phyloP scores from a whole-genome alignment of 2,888 invertebrate species.

The Eustalomyia histrio region DNA sequence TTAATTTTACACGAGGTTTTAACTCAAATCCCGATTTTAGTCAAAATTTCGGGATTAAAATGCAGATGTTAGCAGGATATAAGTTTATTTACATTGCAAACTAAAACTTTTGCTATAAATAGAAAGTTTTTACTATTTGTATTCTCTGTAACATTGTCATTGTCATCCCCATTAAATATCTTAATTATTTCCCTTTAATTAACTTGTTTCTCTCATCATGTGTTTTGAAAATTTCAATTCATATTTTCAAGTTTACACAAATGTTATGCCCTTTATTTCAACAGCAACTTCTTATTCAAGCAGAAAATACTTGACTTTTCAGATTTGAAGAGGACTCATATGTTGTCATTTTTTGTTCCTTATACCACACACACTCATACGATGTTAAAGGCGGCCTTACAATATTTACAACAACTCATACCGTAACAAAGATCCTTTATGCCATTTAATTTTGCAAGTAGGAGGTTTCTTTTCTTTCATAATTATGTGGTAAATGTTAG shows the following conservation, averaged over 20 bases:
- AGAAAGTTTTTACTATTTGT: not conserved
- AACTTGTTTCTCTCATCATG: slow-evolving; percentile 31
- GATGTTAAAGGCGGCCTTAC: not conserved
- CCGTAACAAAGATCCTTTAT: not conserved
- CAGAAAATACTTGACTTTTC: slow-evolving; percentile 61
- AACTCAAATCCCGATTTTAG: too few relatives aligned
- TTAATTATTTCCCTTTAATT: slow-evolving; percentile 59
- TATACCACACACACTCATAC: not conserved
- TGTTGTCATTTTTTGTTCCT: slow-evolving; percentile 51
- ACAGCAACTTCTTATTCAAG: slow-evolving; percentile 46
- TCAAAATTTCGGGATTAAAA: too few relatives aligned
- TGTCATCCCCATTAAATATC: not conserved
- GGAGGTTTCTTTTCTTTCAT: not conserved
- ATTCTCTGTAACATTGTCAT: not conserved
- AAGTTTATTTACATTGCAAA: too few relatives aligned
- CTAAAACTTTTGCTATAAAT: not conserved
- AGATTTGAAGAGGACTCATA: slow-evolving; percentile 59
- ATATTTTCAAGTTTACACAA: slow-evolving; percentile 4
- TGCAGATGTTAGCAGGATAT: too few relatives aligned
- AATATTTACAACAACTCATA: not conserved
- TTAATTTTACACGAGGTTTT: too few relatives aligned
- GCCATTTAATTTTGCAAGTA: slow-evolving; percentile 1
- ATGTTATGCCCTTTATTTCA: slow-evolving; percentile 1
- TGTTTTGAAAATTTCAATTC: slow-evolving; percentile 9
- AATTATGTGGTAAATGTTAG: not conserved